Percentiles rank a stretch among this genome's conserved stretches.
Evolutionary conservation across 2,888 invertebrate species (phyloP).

Genomic region (Zygogramma bicolorata): DNA sequence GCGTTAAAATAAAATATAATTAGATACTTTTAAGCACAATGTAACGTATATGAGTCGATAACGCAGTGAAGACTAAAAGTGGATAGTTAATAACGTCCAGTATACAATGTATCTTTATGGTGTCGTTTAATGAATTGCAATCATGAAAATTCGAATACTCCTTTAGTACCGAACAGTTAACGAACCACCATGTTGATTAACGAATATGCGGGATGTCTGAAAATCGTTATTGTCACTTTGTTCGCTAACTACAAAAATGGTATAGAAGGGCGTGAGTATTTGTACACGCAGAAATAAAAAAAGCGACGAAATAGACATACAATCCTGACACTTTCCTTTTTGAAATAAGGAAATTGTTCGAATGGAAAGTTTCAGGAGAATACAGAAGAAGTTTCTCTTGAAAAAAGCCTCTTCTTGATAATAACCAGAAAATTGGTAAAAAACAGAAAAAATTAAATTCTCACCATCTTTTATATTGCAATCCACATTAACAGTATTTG

Average conservation of each 20-base stretch:
- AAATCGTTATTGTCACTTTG: not conserved
- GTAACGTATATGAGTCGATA: slow-evolving; percentile 28
- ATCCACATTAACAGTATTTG: no score
- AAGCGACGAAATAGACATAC: no score
- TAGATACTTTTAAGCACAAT: slow-evolving; percentile 33
- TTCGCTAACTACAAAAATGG: not conserved
- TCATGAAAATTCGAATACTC: slow-evolving; percentile 42
- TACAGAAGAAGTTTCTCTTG: no score
- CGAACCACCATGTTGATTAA: slow-evolving; percentile 16
- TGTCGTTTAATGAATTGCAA: slow-evolving; percentile 42
- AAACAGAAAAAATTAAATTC: no score
- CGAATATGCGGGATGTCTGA: slow-evolving; percentile 22
- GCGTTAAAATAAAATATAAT: slow-evolving; percentile 35
- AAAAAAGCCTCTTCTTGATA: no score
- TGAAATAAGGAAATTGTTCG: no score
- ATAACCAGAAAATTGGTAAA: no score
- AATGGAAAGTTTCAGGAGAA: no score
- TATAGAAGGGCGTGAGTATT: not conserved
- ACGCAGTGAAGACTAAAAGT: slow-evolving; percentile 32
- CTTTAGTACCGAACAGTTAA: slow-evolving; percentile 32
- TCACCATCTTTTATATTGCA: no score
- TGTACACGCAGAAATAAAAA: not conserved
- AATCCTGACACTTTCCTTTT: no score
- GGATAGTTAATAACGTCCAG: slow-evolving; percentile 36
- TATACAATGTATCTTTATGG: slow-evolving; percentile 42